Evolutionary conservation across 2,888 invertebrate species (phyloP).

Genomic region (Trichopria drosophilae): DNA sequence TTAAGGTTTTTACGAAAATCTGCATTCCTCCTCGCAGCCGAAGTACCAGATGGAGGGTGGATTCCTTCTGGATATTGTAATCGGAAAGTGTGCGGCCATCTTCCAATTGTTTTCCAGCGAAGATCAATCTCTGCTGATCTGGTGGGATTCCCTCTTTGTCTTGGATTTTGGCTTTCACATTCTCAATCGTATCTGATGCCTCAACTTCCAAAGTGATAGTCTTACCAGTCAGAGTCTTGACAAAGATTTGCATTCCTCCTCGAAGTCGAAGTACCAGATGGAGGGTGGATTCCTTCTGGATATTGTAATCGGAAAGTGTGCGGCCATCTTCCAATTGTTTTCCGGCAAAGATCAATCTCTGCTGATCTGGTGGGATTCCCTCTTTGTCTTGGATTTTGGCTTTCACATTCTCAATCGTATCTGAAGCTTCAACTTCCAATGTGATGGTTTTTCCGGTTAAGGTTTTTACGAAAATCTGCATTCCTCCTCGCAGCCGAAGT

Average conservation of each 20-base stretch:
- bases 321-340: slow-evolving; percentile 95
- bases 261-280: slow-evolving; percentile 85
- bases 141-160: slow-evolving; percentile 47
- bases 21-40: slow-evolving; percentile 45
- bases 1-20: slow-evolving; percentile 44
- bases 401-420: slow-evolving; percentile 40
- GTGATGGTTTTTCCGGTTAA: slow-evolving; percentile 43
- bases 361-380: slow-evolving; percentile 79
- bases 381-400: slow-evolving; percentile 43
- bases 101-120: slow-evolving; percentile 45
- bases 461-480: slow-evolving; percentile 46
- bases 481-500: slow-evolving; percentile 40
- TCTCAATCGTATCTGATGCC: slow-evolving; percentile 44
- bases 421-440: slow-evolving; percentile 38
- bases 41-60: slow-evolving; percentile 41
- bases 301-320: slow-evolving; percentile 91
- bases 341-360: slow-evolving; percentile 89
- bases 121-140: slow-evolving; percentile 45
- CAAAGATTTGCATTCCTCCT: slow-evolving; percentile 68
- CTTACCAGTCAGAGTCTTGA: slow-evolving; percentile 43
- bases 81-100: slow-evolving; percentile 44
- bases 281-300: slow-evolving; percentile 90
- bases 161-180: slow-evolving; percentile 45
- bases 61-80: slow-evolving; percentile 47
- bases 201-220: slow-evolving; percentile 46